phyloP scores from a whole-genome alignment of 1,140 invertebrate genomes.

The Euborellia annulipes region DNA sequence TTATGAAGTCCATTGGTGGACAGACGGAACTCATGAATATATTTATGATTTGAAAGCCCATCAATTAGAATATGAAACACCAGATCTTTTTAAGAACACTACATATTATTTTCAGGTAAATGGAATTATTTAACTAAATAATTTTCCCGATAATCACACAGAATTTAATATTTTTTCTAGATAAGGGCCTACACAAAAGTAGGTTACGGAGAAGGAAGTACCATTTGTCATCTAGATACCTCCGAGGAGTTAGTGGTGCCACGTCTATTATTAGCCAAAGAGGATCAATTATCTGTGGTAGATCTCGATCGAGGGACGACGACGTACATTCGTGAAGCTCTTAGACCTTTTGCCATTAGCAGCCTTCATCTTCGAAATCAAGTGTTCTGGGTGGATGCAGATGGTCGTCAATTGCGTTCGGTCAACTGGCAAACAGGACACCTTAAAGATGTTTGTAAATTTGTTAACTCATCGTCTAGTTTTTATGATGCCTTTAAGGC shows the following conservation, averaged over 20 bases:
- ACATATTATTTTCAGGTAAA: conserved; percentile 58
- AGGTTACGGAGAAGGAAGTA: conserved; percentile 50
- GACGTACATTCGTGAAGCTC: conserved; percentile 39
- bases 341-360: conserved; percentile 41
- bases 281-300: conserved; percentile 49
- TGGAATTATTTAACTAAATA: conserved; percentile 6
- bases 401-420: too few species aligned
- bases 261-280: conserved; percentile 51
- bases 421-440: too few species aligned
- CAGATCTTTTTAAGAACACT: conserved; percentile 33
- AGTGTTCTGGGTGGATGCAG: conserved; percentile 69
- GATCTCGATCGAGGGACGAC: conserved; percentile 49
- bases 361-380: conserved; percentile 47
- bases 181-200: conserved; percentile 62
- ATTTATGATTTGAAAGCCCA: too few species aligned
- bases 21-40: conserved; percentile 1
- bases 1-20: conserved; percentile 56
- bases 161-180: conserved; percentile 27
- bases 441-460: too few species aligned
- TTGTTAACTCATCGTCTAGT: too few species aligned
- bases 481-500: too few species aligned
- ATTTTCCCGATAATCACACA: conserved; percentile 11
- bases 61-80: too few species aligned
- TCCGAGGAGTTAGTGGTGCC: conserved; percentile 57
- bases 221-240: conserved; percentile 41